phyloP scores from a whole-genome alignment of 2,888 invertebrate species.

The Syrphus vitripennis region DNA sequence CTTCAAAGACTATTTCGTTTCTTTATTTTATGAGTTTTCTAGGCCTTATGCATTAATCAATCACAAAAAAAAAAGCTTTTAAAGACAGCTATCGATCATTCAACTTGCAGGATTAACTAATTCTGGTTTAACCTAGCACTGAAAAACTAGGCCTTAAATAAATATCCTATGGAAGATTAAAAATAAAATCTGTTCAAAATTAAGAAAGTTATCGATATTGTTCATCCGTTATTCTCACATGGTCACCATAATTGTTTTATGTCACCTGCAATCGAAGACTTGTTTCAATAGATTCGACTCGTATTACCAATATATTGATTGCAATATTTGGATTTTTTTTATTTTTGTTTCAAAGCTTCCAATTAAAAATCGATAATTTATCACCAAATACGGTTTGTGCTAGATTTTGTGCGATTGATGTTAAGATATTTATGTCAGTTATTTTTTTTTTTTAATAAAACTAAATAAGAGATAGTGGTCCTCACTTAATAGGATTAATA shows the following conservation, averaged over 20 bases:
- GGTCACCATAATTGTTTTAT: neutral
- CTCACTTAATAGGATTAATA: neutral
- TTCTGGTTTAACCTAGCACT: too few relatives aligned
- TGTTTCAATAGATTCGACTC: neutral
- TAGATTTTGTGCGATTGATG: constrained; percentile 2
- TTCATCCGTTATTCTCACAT: neutral
- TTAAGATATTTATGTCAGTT: constrained; percentile 2
- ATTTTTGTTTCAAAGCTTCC: constrained; percentile 38
- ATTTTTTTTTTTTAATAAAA: constrained; percentile 17
- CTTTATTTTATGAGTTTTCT: too few relatives aligned
- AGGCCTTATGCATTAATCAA: too few relatives aligned
- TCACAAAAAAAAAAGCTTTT: too few relatives aligned
- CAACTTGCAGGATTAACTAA: too few relatives aligned
- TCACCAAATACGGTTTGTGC: constrained; percentile 47
- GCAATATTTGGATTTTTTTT: neutral
- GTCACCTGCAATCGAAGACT: neutral
- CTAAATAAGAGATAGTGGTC: constrained; percentile 11
- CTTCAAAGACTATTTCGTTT: too few relatives aligned
- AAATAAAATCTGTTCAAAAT: too few relatives aligned
- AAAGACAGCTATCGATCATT: too few relatives aligned
- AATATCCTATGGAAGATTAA: too few relatives aligned
- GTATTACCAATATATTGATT: neutral
- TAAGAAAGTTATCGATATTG: too few relatives aligned
- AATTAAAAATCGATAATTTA: constrained; percentile 48
- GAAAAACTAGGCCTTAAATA: too few relatives aligned